phyloP scores from a whole-genome alignment of 2,797 vertebrate species.

The Spinus pinus region DNA sequence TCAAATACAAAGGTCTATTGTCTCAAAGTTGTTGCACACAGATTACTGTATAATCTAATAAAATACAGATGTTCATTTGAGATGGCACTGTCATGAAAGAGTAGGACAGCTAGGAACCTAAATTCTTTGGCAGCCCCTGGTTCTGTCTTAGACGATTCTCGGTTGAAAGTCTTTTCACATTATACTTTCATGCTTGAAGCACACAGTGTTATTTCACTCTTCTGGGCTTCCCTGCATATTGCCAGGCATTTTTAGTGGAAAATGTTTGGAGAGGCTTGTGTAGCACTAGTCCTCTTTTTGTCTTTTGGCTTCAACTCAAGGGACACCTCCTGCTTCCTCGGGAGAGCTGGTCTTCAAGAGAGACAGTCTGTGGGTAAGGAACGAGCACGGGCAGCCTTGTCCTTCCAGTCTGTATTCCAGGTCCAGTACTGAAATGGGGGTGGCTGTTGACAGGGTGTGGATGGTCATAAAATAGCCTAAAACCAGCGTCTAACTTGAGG shows the following conservation, averaged over 20 bases:
- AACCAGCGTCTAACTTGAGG: not conserved
- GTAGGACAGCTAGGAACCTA: not conserved
- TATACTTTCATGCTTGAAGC: not conserved
- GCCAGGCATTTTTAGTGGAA: slow-evolving; percentile 22
- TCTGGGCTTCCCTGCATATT: not conserved
- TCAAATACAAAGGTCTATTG: not conserved
- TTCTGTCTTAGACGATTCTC: not conserved
- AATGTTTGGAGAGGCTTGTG: not conserved
- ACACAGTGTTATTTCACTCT: not conserved
- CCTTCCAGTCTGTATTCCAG: not conserved
- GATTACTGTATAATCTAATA: not conserved
- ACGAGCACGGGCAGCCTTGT: not conserved
- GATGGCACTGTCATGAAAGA: not conserved
- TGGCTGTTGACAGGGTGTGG: not conserved
- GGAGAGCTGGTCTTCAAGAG: not conserved
- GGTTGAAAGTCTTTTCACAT: not conserved
- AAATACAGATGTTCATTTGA: not conserved
- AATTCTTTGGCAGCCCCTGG: not conserved
- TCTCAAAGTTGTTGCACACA: not conserved
- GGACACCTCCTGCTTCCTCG: not conserved
- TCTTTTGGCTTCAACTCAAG: not conserved
- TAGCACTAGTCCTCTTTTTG: not conserved
- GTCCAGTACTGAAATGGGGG: not conserved
- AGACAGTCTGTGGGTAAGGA: not conserved
- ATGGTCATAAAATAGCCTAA: not conserved